Conservation (phyloP, 2,888 invertebrate genomes). For the Brachylomia viminalis region DNA sequence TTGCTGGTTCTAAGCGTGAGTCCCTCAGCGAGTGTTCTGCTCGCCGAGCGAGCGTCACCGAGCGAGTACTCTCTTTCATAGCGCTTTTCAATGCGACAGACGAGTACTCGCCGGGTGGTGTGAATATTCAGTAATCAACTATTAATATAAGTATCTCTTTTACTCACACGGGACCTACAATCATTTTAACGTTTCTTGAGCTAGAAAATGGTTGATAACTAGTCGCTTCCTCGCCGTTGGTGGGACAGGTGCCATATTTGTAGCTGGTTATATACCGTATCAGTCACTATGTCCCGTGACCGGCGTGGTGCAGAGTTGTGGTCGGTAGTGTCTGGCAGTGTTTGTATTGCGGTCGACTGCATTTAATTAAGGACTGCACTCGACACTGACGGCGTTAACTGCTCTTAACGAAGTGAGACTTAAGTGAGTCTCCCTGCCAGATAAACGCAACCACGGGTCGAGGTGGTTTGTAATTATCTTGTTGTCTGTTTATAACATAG, state of each 20-base stretch:
- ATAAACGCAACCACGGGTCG: neutral
- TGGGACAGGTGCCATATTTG: neutral
- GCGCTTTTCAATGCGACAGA: neutral
- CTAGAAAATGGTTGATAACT: neutral
- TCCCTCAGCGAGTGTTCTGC: neutral
- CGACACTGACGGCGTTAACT: slow-evolving; percentile 8
- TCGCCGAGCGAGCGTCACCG: neutral
- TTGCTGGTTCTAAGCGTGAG: neutral
- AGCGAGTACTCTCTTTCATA: neutral
- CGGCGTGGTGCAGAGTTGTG: neutral
- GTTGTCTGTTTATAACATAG: neutral
- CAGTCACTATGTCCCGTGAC: neutral
- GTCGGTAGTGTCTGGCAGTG: neutral
- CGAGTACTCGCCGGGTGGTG: neutral
- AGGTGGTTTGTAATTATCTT: neutral
- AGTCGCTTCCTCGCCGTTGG: neutral
- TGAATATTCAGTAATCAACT: neutral
- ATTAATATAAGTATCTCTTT: neutral
- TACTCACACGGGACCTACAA: neutral
- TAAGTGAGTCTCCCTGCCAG: neutral
- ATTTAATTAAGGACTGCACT: neutral
- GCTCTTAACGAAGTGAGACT: slow-evolving; percentile 12
- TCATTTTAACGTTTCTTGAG: neutral
- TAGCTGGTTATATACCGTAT: neutral
- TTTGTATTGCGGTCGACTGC: slow-evolving; percentile 26